Evolutionary conservation across 1,140 invertebrate species (phyloP), one percentile per base, ranked within the genome.

Genomic region (Drosophila micromelanica): DNA sequence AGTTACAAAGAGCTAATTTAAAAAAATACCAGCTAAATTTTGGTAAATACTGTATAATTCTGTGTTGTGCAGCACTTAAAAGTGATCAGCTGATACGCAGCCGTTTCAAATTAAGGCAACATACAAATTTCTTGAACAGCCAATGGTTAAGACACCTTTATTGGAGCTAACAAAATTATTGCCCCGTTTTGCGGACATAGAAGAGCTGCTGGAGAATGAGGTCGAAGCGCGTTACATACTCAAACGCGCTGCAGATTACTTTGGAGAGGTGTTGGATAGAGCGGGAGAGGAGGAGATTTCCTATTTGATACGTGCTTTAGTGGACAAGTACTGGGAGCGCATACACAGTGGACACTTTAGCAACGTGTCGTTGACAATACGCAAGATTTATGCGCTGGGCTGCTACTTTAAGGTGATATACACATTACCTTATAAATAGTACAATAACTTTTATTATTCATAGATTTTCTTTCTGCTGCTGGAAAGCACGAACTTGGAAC

Each of bases 271-370:
- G 5, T 1, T 0, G 2, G 27, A 43, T 2, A 11, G 7, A 0
- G 20, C 23, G 1, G 52, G 68, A 13, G 61, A 60, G n/a, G 76
- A 92, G 12, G 91, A 92, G 78, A 73, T 90, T 17, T 72, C 91
- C 52, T 91, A 92, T 70, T 74, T 92, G 73, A 78, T 94, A 23
- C 92, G 94, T 81, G 93, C 93, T 35, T 93, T 96, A 59, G 92
- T 97, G 45, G 96, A 97, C 92, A 94, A 94, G 81, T 93, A 93
- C 73, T 97, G 96, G 95, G 96, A 98, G 92, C 93, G 94, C 77
- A 93, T 98, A 11, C 97, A 98, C 92, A 95, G 95, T 46, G 97
- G 97, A 0, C 94, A 97, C 80, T 98, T 97, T 96, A 96, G 95
- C 93, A 93, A 95, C 85, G 96, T 98, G 11, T 92, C 94, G 32